phyloP scores from a whole-genome alignment of 2,797 vertebrate species.

The Bryconaethiops microstoma region DNA sequence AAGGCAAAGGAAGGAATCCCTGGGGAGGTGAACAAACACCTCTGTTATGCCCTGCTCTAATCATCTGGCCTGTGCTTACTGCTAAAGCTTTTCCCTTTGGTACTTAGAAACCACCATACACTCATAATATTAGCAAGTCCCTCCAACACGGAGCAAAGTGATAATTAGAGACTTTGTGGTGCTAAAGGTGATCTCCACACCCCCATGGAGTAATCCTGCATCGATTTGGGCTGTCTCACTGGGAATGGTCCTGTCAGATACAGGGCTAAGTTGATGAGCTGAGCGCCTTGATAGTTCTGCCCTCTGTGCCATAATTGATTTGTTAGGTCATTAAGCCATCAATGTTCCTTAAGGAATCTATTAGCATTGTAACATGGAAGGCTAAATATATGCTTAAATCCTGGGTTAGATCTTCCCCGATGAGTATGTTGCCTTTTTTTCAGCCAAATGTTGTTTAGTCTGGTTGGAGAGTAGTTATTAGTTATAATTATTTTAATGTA shows the following conservation, averaged over 20 bases:
- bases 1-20: not conserved
- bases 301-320: conserved; percentile 24
- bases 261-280: not conserved
- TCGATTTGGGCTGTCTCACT: conserved; percentile 10
- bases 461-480: not conserved
- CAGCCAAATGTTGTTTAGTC: not conserved
- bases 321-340: conserved; percentile 18
- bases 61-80: not conserved
- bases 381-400: not conserved
- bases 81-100: conserved; percentile 14
- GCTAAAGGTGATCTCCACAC: not conserved
- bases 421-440: not conserved
- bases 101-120: not conserved
- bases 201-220: conserved; percentile 8
- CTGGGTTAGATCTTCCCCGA: not conserved
- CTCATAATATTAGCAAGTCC: conserved; percentile 29
- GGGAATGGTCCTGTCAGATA: conserved; percentile 25
- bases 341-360: conserved; percentile 5
- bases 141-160: conserved; percentile 11
- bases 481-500: not conserved
- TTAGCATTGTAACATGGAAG: not conserved
- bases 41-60: not conserved
- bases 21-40: not conserved
- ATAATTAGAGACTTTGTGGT: conserved; percentile 31
- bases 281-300: not conserved